Evolutionary conservation across 2,888 invertebrate species (phyloP), one percentile per base, ranked within the genome.

Genomic region (Shargacucullia verbasci): DNA sequence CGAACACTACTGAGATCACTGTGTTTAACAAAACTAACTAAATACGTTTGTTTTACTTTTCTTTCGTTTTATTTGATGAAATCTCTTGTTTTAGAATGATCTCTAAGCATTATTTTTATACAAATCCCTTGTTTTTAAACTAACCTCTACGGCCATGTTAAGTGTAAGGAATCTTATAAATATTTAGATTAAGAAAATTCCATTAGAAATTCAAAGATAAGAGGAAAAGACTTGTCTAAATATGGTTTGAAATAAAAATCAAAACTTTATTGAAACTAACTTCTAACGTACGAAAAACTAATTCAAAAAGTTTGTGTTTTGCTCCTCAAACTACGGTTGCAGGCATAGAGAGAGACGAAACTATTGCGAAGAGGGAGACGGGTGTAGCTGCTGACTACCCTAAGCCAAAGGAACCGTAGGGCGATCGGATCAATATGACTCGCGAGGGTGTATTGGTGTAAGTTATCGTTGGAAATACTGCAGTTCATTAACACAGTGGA

Each of bases 361-460:
- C 7, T 38, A 57, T 49, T 7, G 14, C 20, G 11, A 0, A 50
- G 59, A 68, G n/a, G 15, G 68, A 53, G 77, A 70, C 12, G 45
- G 53, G 11, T 34, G 20, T 37, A 49, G 49, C 34, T 55, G 45
- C 54, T 53, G 54, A 57, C 73, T 63, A 68, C 75, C 77, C 77
- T 63, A 65, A 68, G 58, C 68, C 41, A 52, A 66, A 70, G 65
- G 55, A 60, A 44, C 56, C 40, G 73, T 62, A 60, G 71, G 73
- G 73, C 59, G 65, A 71, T 71, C 46, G 52, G 76, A 75, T 75
- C 75, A 76, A 75, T 75, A 75, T 70, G 60, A 39, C 63, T 56
- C 43, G 50, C 60, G 60, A 45, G 59, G 66, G 65, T 60, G 59
- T 50, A 66, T 62, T 59, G 53, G 57, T 59, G 56, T 59, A 46